A percentile compares a stretch with the other conserved stretches of the same genome.
phyloP scores from a whole-genome alignment of 2,888 invertebrate genomes.

The Megaustenia siamemsis region DNA sequence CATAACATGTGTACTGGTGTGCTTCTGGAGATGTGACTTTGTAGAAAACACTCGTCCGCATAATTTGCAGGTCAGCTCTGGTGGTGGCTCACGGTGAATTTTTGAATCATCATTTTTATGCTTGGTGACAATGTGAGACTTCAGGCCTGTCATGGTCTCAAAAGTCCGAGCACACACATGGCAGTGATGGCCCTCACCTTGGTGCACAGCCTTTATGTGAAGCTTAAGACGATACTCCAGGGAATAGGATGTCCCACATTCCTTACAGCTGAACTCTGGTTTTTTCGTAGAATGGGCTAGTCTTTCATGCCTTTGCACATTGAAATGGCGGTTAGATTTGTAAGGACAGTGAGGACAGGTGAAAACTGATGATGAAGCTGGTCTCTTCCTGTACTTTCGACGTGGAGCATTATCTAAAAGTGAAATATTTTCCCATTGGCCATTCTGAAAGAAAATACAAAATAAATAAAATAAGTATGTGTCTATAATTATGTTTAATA shows the following conservation, averaged over 20 bases:
- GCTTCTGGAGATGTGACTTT: constrained; percentile 52
- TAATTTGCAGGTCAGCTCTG: constrained; percentile 53
- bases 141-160: constrained; percentile 55
- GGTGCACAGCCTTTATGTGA: constrained; percentile 53
- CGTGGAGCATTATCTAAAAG: constrained; percentile 30
- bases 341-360: constrained; percentile 53
- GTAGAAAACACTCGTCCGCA: constrained; percentile 51
- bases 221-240: constrained; percentile 53
- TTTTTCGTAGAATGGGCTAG: constrained; percentile 53
- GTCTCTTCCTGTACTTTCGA: constrained; percentile 45
- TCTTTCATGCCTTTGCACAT: constrained; percentile 53
- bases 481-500: not conserved
- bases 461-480: not conserved
- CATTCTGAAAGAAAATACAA: constrained; percentile 35
- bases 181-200: constrained; percentile 54
- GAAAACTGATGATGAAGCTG: constrained; percentile 50
- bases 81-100: constrained; percentile 42
- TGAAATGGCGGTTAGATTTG: constrained; percentile 53
- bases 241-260: constrained; percentile 54
- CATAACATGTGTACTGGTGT: constrained; percentile 54
- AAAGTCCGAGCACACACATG: constrained; percentile 49
- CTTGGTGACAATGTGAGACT: constrained; percentile 53
- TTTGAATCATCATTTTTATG: constrained; percentile 52
- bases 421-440: constrained; percentile 22
- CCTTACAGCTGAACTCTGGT: constrained; percentile 54